Evolutionary conservation across 2,797 vertebrate species (phyloP), one percentile per base, ranked within the genome.

Genomic region (Thunnus albacares): DNA sequence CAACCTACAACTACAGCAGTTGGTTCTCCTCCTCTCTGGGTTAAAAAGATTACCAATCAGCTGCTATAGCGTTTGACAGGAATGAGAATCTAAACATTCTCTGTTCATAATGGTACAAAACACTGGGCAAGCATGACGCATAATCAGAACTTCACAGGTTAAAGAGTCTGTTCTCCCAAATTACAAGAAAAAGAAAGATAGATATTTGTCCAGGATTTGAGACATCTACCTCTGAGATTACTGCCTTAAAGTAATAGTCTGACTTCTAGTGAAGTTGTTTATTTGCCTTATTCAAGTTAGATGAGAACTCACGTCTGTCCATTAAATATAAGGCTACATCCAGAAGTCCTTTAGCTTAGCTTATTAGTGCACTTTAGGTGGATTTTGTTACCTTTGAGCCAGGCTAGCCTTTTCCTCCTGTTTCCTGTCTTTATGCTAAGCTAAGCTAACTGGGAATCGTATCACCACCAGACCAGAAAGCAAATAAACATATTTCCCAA

Each of bases 1-100:
- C 10, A 13, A 80, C 56, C 60, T 49, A 38, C 28, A 45, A 51
- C 66, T 57, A 51, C 38, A 67, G 74, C 80, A 53, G 73, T 77
- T 70, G 64, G 13, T 49, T 47, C n/a, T 77, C 26, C 60, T 72
- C 52, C 38, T 22, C 75, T 55, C 14, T 14, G 30, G 43, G 49
- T 28, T 45, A 71, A 69, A 67, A 18, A 69, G 66, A 18, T 0
- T 57, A 49, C 52, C 33, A 64, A 80, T 71, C 49, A 77, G 77
- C 43, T 3, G 62, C 49, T 71, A 62, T 12, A 59, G 43, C 51
- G 51, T 67, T 49, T 64, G 35, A 77, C 12, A 49, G 73, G 56
- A 67, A 65, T 47, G 64, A 49, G 65, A 80, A 76, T 41, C 70
- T 65, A n/a, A 28, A 33, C 1, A 33, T 5, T 33, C 5, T 33